Conservation (phyloP, 2,797 vertebrate genomes). For the Lates japonicus region DNA sequence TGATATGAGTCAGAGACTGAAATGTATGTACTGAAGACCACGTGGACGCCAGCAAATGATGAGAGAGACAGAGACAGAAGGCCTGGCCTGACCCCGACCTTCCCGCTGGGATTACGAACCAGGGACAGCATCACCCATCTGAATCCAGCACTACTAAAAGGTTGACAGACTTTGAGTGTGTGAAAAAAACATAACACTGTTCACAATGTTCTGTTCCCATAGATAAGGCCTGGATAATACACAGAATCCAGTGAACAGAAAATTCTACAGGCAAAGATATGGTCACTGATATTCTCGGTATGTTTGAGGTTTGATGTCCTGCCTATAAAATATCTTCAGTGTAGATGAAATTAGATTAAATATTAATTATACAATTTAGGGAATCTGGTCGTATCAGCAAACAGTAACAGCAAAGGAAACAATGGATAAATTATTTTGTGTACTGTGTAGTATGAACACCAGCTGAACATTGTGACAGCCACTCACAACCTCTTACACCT, state of each 20-base stretch:
- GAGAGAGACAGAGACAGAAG: conserved; percentile 23
- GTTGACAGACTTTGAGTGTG: conserved; percentile 35
- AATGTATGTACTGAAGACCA: neutral
- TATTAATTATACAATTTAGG: neutral
- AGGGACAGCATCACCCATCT: conserved; percentile 25
- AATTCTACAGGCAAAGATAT: neutral
- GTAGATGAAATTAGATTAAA: neutral
- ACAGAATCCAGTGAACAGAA: neutral
- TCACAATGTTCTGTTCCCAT: neutral
- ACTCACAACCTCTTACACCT: neutral
- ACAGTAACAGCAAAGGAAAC: neutral
- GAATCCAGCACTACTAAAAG: conserved; percentile 31
- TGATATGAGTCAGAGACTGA: conserved; percentile 8
- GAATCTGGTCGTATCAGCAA: too few relatives aligned
- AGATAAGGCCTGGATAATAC: neutral
- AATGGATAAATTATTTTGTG: too few relatives aligned
- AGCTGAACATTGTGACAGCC: too few relatives aligned
- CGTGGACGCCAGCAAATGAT: neutral
- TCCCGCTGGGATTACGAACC: conserved; percentile 36
- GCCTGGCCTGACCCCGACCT: conserved; percentile 33
- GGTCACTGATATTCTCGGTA: neutral
- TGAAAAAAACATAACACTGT: neutral
- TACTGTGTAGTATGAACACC: too few relatives aligned
- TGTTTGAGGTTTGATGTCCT: neutral
- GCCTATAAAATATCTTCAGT: neutral